Conservation (phyloP, 2,797 vertebrate species). For the Acanthopagrus latus region DNA sequence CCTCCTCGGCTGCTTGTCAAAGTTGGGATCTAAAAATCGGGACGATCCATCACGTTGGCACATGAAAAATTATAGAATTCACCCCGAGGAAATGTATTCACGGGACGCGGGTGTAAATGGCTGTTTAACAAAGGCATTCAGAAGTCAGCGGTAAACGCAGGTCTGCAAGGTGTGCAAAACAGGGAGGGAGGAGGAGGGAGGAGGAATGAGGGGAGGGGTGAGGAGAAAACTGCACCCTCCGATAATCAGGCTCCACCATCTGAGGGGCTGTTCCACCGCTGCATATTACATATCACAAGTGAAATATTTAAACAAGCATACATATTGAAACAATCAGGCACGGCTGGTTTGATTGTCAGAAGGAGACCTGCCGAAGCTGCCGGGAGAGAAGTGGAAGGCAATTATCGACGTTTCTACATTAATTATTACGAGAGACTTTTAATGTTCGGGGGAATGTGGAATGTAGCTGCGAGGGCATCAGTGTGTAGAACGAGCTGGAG, state of each 20-base stretch:
- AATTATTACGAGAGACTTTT: constrained; percentile 44
- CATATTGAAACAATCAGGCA: constrained; percentile 48
- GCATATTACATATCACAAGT: constrained; percentile 57
- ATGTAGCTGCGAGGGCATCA: constrained; percentile 8
- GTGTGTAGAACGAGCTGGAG: background rate
- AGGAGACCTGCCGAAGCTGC: constrained; percentile 38
- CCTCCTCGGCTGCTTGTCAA: constrained; percentile 82
- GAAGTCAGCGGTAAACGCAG: constrained; percentile 79
- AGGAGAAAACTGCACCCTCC: constrained; percentile 31
- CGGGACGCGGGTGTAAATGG: constrained; percentile 70
- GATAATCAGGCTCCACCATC: constrained; percentile 60
- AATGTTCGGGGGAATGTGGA: constrained; percentile 25
- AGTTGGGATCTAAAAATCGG: constrained; percentile 85
- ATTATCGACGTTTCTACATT: constrained; percentile 46
- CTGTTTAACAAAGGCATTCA: constrained; percentile 82
- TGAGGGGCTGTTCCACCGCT: constrained; percentile 30
- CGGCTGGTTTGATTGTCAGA: constrained; percentile 40
- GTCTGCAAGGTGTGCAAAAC: constrained; percentile 72
- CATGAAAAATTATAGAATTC: constrained; percentile 85
- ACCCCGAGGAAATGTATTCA: constrained; percentile 80
- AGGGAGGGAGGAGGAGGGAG: background rate
- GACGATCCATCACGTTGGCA: constrained; percentile 87
- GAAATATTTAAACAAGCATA: constrained; percentile 62
- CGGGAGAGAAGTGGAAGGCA: constrained; percentile 39
- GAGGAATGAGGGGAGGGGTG: background rate